phyloP scores from a whole-genome alignment of 2,888 invertebrate species.

The Leptothorax acervorum region DNA sequence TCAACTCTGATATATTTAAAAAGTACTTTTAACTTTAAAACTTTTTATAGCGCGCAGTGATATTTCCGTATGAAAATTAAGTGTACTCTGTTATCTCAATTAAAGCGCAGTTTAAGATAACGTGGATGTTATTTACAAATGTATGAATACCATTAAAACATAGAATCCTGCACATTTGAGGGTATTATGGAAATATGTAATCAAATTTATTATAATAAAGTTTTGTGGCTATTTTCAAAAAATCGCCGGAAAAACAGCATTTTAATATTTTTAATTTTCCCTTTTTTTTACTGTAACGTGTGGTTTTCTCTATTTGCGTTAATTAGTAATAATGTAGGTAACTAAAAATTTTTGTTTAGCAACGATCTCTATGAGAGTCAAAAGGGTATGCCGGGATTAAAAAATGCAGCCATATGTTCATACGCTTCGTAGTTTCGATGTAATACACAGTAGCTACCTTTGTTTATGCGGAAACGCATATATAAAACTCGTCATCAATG shows the following conservation, averaged over 20 bases:
- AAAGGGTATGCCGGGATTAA: not conserved
- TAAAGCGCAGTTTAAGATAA: not conserved
- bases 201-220: not conserved
- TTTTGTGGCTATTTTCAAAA: not conserved
- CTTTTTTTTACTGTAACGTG: not conserved
- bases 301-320: not conserved
- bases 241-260: not conserved
- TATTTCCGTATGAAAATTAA: constrained; percentile 13
- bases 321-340: not conserved
- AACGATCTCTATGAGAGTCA: not conserved
- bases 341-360: not conserved
- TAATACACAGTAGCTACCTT: constrained; percentile 66
- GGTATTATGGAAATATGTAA: not conserved
- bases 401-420: constrained; percentile 58
- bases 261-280: not conserved
- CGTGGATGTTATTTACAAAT: not conserved
- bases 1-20: not conserved
- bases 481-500: constrained; percentile 62
- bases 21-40: not conserved
- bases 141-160: not conserved
- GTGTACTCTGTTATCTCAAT: constrained; percentile 15
- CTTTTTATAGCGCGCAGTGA: constrained; percentile 13
- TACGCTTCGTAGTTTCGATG: constrained; percentile 71
- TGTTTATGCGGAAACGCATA: constrained; percentile 72
- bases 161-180: not conserved